These are phyloP conservation scores for Mayetiola destructor DNA, from an alignment of 2,888 invertebrate species.

Conservation along the genomic window DNA sequence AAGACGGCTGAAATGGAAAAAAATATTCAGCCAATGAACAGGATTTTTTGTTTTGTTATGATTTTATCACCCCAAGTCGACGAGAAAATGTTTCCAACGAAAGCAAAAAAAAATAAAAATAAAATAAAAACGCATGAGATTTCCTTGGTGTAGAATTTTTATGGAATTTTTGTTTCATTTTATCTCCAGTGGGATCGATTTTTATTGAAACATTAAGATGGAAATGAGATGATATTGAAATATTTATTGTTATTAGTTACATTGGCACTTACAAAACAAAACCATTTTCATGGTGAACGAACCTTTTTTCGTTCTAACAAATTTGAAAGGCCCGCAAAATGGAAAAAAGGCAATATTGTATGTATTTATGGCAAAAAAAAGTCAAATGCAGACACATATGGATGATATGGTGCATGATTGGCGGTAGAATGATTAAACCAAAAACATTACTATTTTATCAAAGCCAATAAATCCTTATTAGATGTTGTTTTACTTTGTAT, in stretches of 20 bases:
- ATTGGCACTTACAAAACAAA: background rate
- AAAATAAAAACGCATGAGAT: background rate
- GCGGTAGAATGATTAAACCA: constrained; percentile 3
- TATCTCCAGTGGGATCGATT: constrained; percentile 14
- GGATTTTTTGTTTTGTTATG: too few relatives aligned
- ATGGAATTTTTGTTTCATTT: background rate
- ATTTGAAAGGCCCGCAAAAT: too few relatives aligned
- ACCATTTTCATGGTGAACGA: too few relatives aligned
- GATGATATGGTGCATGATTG: background rate
- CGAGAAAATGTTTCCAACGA: background rate
- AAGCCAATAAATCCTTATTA: too few relatives aligned
- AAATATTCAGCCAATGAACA: too few relatives aligned
- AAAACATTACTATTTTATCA: constrained; percentile 2
- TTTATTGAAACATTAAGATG: constrained; percentile 14
- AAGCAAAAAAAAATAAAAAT: too few relatives aligned
- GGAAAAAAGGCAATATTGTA: too few relatives aligned
- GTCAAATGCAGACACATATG: background rate
- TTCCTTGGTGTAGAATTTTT: background rate
- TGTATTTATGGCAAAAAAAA: too few relatives aligned
- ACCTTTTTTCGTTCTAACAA: background rate
- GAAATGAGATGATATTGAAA: constrained; percentile 13
- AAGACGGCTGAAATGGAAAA: too few relatives aligned
- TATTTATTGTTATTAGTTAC: constrained; percentile 6
- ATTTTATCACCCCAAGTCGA: too few relatives aligned
- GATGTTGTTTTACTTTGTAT: too few relatives aligned